Evolutionary conservation across 2,113 vertebrate species (phyloP).

Genomic region (Festucalex cinctus): DNA sequence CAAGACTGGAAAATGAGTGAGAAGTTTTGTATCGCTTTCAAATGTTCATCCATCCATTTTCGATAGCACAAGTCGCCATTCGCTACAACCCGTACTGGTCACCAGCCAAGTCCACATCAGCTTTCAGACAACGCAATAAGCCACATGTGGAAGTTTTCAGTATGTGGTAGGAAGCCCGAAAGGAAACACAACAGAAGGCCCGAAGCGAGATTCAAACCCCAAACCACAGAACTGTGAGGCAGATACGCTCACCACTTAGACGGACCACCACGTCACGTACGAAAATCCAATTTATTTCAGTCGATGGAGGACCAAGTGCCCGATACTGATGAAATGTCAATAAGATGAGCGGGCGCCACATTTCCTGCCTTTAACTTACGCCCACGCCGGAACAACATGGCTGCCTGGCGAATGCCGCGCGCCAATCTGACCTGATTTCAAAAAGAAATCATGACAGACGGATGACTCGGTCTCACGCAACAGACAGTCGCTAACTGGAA

Average conservation of each 20-base stretch:
- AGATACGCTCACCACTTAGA: too few relatives aligned
- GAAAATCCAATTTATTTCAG: not conserved
- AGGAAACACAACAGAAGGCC: too few relatives aligned
- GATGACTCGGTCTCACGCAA: not conserved
- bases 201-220: not conserved
- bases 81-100: too few relatives aligned
- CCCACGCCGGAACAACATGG: slow-evolving; percentile 22
- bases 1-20: too few relatives aligned
- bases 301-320: not conserved
- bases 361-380: not conserved
- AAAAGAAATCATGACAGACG: not conserved
- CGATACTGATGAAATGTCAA: slow-evolving; percentile 19
- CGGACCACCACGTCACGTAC: not conserved
- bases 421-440: not conserved
- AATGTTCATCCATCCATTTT: too few relatives aligned
- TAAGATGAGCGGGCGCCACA: slow-evolving; percentile 2
- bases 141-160: too few relatives aligned
- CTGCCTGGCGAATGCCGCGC: slow-evolving; percentile 10
- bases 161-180: too few relatives aligned
- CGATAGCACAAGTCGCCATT: too few relatives aligned
- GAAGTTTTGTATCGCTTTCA: too few relatives aligned
- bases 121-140: too few relatives aligned
- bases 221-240: not conserved
- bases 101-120: too few relatives aligned
- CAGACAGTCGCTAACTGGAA: not conserved